phyloP scores from a whole-genome alignment of 2,888 invertebrate genomes.

The Branchipolynoe longqiensis region DNA sequence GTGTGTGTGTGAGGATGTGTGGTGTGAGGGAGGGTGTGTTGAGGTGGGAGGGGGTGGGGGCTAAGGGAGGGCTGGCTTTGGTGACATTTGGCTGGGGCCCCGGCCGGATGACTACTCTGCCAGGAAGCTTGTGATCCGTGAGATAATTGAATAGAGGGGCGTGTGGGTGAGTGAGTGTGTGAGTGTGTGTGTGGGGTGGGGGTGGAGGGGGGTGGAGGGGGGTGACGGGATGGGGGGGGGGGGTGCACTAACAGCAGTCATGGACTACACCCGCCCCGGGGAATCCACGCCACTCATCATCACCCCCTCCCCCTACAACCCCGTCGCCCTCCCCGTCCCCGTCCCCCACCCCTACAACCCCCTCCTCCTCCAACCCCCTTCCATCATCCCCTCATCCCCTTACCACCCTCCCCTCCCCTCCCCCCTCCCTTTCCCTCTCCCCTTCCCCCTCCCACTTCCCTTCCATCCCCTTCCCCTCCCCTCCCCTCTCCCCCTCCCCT shows the following conservation, averaged over 20 bases:
- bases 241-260: slow-evolving; percentile 15
- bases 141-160: slow-evolving; percentile 15
- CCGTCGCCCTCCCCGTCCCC: too few species aligned
- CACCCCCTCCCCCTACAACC: too few species aligned
- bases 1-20: too few species aligned
- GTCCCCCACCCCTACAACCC: too few species aligned
- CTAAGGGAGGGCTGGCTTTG: slow-evolving; percentile 4
- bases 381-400: too few species aligned
- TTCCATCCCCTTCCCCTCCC: neutral
- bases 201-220: neutral
- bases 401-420: too few species aligned
- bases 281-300: neutral
- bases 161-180: too few species aligned
- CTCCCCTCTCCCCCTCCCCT: neutral
- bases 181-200: too few species aligned
- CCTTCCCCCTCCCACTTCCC: neutral
- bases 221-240: neutral
- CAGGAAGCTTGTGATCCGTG: neutral
- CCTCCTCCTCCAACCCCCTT: too few species aligned
- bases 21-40: too few species aligned
- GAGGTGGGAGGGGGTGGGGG: too few species aligned
- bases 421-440: neutral
- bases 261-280: neutral
- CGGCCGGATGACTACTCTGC: neutral
- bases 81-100: slow-evolving; percentile 23